Conservation (phyloP, 1,140 invertebrate genomes). For the Lineus longissimus region DNA sequence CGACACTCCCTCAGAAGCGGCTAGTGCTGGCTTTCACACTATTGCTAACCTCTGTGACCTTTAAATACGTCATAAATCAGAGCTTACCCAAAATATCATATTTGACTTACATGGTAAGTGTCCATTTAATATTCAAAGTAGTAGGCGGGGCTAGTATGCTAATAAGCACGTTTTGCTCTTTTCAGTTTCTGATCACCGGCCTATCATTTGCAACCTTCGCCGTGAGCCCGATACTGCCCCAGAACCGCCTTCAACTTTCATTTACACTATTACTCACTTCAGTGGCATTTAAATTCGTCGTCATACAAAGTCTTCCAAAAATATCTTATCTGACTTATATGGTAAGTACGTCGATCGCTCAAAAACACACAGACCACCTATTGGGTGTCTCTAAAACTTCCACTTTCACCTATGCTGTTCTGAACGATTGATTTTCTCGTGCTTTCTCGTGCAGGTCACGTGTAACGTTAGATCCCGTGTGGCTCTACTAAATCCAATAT, state of each 20-base stretch:
- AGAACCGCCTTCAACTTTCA: constrained; percentile 49
- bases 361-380: neutral
- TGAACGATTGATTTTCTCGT: neutral
- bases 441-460: too few species aligned
- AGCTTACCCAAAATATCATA: constrained; percentile 51
- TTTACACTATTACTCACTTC: constrained; percentile 43
- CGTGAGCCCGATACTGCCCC: constrained; percentile 41
- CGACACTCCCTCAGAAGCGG: constrained; percentile 45
- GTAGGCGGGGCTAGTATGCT: neutral
- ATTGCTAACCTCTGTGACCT: constrained; percentile 44
- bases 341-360: constrained; percentile 29
- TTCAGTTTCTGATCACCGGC: constrained; percentile 45
- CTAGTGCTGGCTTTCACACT: constrained; percentile 47
- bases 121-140: neutral
- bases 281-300: constrained; percentile 53
- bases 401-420: neutral
- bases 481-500: too few species aligned
- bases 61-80: constrained; percentile 53
- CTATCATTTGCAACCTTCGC: constrained; percentile 54
- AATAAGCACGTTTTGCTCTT: constrained; percentile 5
- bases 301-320: constrained; percentile 49
- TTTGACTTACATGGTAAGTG: constrained; percentile 52
- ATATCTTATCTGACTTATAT: constrained; percentile 53
- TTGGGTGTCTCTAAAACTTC: neutral
- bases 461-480: too few species aligned